A percentile compares a stretch with the other conserved stretches of the same genome.
These are phyloP conservation scores for Cheilosia pagana DNA, from an alignment of 2,888 invertebrate genomes.

Conservation along the genomic window DNA sequence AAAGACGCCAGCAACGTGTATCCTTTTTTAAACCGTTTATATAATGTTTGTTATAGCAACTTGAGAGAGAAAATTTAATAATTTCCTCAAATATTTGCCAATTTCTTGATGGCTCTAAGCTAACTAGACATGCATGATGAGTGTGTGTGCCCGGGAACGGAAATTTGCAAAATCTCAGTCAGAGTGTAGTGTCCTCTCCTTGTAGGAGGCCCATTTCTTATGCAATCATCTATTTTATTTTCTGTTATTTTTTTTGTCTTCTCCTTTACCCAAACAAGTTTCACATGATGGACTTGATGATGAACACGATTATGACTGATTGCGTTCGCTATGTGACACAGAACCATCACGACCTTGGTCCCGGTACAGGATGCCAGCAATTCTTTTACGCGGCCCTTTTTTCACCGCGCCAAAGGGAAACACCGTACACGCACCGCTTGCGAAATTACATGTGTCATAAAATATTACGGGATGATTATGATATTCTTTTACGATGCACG, in stretches of 20 bases:
- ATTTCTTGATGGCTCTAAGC: constrained; percentile 73
- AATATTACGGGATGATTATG: constrained; percentile 80
- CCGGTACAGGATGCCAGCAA: constrained; percentile 37
- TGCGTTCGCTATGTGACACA: constrained; percentile 62
- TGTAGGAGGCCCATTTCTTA: constrained; percentile 30
- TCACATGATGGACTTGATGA: constrained; percentile 54
- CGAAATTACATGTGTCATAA: constrained; percentile 76
- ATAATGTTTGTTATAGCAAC: constrained; percentile 64
- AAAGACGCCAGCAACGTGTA: constrained; percentile 35
- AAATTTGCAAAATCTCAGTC: constrained; percentile 53
- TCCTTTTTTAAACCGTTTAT: constrained; percentile 48
- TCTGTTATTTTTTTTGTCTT: constrained; percentile 1
- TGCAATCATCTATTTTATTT: constrained; percentile 23
- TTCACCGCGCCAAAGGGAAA: neutral
- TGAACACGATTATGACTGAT: constrained; percentile 67
- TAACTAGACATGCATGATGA: constrained; percentile 63
- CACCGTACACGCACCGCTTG: constrained; percentile 63
- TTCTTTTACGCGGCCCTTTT: neutral
- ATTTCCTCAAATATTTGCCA: constrained; percentile 74
- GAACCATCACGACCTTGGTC: constrained; percentile 20
- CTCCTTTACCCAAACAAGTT: constrained; percentile 20
- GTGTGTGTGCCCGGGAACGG: constrained; percentile 45
- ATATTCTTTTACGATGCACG: constrained; percentile 79
- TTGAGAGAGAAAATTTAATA: constrained; percentile 72
- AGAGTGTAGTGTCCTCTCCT: constrained; percentile 17